A percentile compares a stretch with the other conserved stretches of the same genome.
Conservation (phyloP, 1,140 invertebrate species). For the Eumeta japonica region DNA sequence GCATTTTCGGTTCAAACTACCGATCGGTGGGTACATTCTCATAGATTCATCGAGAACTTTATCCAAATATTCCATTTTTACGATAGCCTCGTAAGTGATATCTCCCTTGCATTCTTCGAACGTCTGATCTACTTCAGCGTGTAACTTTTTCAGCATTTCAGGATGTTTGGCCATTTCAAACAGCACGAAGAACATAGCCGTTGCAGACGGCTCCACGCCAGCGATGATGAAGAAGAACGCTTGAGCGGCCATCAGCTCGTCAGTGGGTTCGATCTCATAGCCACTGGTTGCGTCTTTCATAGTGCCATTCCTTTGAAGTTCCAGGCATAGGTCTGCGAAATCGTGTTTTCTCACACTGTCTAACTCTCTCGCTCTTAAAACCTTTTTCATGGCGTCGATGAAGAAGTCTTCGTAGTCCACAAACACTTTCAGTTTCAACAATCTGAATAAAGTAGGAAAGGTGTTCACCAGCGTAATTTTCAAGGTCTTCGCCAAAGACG, state of each 20-base stretch:
- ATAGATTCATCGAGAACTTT: conserved; percentile 44
- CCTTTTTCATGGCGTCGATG: conserved; percentile 17
- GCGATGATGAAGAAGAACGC: conserved; percentile 58
- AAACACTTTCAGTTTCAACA: conserved; percentile 18
- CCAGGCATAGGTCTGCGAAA: conserved; percentile 23
- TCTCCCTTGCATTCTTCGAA: conserved; percentile 24
- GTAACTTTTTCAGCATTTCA: conserved; percentile 40
- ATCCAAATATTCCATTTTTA: conserved; percentile 50
- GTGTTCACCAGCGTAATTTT: conserved; percentile 8
- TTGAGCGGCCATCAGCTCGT: conserved; percentile 52
- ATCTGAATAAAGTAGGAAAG: conserved; percentile 10
- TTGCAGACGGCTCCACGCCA: conserved; percentile 56
- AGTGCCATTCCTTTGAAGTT: conserved; percentile 18
- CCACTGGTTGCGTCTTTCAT: conserved; percentile 17
- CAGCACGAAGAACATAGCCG: conserved; percentile 32
- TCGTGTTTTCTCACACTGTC: conserved; percentile 17
- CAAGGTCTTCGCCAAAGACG: conserved; percentile 10
- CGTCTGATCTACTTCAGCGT: conserved; percentile 38
- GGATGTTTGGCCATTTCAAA: conserved; percentile 38
- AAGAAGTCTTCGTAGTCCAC: conserved; percentile 23
- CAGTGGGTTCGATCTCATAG: conserved; percentile 23
- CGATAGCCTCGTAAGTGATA: conserved; percentile 39
- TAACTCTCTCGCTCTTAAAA: conserved; percentile 13
- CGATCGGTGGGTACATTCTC: conserved; percentile 52
- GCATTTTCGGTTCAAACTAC: conserved; percentile 40